Percentiles rank a stretch among this genome's conserved stretches.
phyloP scores from a whole-genome alignment of 1,140 invertebrate species.

The Conus ventricosus region DNA sequence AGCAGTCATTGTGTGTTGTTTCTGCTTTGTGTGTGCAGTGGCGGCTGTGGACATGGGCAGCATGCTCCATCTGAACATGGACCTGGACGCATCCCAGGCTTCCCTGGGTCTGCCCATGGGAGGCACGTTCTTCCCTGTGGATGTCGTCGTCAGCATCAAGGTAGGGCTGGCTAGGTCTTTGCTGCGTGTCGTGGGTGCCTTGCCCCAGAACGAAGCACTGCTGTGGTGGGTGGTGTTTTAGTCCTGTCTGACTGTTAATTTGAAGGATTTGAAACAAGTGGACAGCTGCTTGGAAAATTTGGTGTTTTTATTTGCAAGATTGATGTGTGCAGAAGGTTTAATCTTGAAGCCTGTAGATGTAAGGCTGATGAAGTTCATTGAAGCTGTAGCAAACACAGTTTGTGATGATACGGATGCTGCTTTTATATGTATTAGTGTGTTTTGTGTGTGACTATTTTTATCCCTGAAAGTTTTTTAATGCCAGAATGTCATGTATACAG shows the following conservation, averaged over 20 bases:
- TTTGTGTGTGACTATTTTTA: too few species aligned
- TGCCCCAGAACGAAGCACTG: background rate
- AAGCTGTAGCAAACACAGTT: too few species aligned
- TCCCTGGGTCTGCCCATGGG: constrained; percentile 65
- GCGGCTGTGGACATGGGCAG: constrained; percentile 47
- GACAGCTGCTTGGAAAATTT: background rate
- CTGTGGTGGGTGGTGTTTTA: background rate
- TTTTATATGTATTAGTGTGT: too few species aligned
- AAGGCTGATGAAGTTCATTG: too few species aligned
- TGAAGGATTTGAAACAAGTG: background rate
- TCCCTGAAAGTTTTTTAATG: too few species aligned
- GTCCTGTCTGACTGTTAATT: background rate
- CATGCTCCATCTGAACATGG: constrained; percentile 59
- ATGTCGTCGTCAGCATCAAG: constrained; percentile 96
- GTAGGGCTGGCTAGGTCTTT: background rate
- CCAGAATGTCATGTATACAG: too few species aligned
- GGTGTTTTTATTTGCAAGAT: too few species aligned
- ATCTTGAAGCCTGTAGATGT: too few species aligned
- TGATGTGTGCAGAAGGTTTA: too few species aligned
- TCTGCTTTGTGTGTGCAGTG: background rate
- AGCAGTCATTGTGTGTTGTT: too few species aligned
- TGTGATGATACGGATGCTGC: too few species aligned
- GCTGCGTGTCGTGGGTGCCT: background rate
- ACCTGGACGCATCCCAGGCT: constrained; percentile 64
- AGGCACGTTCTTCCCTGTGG: constrained; percentile 95